phyloP scores from a whole-genome alignment of 2,797 vertebrate species.

The Falco cherrug region DNA sequence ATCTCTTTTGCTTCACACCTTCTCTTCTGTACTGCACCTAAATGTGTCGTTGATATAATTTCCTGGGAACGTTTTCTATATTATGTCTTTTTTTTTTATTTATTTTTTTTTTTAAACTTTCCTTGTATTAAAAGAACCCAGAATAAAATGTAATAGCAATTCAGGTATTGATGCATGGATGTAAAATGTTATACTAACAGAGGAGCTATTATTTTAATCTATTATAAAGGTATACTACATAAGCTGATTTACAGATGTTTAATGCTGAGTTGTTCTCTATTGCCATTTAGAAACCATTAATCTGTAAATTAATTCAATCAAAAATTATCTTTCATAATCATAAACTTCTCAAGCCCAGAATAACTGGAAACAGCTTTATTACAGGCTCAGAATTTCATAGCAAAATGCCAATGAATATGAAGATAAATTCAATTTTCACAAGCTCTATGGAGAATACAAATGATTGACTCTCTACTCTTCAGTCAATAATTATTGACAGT shows the following conservation, averaged over 20 bases:
- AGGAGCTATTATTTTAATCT: not conserved
- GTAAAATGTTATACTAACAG: not conserved
- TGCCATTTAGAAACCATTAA: not conserved
- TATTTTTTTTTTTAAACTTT: not conserved
- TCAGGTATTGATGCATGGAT: not conserved
- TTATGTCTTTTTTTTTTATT: not conserved
- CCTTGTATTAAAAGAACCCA: not conserved
- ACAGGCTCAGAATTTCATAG: not conserved
- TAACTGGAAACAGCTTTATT: not conserved
- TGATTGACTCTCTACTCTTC: conserved; percentile 44
- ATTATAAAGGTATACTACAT: not conserved
- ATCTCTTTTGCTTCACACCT: not conserved
- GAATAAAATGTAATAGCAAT: not conserved
- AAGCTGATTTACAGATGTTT: not conserved
- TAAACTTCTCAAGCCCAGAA: not conserved
- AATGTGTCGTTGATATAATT: not conserved
- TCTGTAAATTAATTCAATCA: not conserved
- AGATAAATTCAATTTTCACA: conserved; percentile 40
- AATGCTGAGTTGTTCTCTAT: not conserved
- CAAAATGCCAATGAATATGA: conserved; percentile 24
- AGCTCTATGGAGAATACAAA: conserved; percentile 45
- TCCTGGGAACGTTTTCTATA: not conserved
- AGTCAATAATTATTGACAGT: conserved; percentile 66
- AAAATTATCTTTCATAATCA: not conserved
- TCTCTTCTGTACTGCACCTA: not conserved